These are phyloP conservation scores for Pemphredon lugubris DNA, from an alignment of 2,888 invertebrate species.

Conservation along the genomic window DNA sequence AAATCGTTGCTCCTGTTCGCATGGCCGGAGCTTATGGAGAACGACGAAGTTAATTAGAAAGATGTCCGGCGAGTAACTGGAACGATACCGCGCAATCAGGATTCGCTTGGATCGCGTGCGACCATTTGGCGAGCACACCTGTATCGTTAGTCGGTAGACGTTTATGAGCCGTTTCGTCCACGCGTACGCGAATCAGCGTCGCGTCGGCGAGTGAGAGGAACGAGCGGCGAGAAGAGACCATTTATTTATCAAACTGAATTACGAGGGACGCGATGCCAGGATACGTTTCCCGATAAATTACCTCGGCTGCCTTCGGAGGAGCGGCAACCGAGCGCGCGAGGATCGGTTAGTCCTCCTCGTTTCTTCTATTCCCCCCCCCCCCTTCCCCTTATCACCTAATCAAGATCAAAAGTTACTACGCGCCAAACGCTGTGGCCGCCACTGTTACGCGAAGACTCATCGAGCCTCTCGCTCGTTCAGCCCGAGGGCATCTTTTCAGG, in stretches of 20 bases:
- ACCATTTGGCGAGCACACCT: conserved; percentile 18
- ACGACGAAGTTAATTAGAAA: too few relatives aligned
- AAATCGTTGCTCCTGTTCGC: too few relatives aligned
- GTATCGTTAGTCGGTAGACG: conserved; percentile 33
- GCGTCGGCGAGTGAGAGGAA: conserved; percentile 10
- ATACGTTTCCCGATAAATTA: conserved; percentile 50
- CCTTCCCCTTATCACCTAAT: conserved; percentile 43
- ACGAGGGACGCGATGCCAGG: too few relatives aligned
- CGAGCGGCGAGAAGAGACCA: conserved; percentile 15
- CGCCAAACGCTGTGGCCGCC: conserved; percentile 19
- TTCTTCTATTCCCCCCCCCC: conserved; percentile 26
- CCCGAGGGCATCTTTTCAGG: conserved; percentile 16
- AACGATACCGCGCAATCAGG: too few relatives aligned
- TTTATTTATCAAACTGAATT: conserved; percentile 56
- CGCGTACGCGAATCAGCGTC: conserved; percentile 5
- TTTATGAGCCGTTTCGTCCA: conserved; percentile 45
- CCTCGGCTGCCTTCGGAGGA: conserved; percentile 8
- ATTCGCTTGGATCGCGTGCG: too few relatives aligned
- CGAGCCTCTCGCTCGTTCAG: not conserved
- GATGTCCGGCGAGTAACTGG: too few relatives aligned
- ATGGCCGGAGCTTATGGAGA: too few relatives aligned
- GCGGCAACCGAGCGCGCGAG: conserved; percentile 2
- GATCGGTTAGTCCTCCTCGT: conserved; percentile 6
- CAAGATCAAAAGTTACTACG: conserved; percentile 43
- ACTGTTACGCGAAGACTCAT: conserved; percentile 21